Evolutionary conservation across 2,113 vertebrate species (phyloP).

Genomic region (Gymnobelideus leadbeateri): DNA sequence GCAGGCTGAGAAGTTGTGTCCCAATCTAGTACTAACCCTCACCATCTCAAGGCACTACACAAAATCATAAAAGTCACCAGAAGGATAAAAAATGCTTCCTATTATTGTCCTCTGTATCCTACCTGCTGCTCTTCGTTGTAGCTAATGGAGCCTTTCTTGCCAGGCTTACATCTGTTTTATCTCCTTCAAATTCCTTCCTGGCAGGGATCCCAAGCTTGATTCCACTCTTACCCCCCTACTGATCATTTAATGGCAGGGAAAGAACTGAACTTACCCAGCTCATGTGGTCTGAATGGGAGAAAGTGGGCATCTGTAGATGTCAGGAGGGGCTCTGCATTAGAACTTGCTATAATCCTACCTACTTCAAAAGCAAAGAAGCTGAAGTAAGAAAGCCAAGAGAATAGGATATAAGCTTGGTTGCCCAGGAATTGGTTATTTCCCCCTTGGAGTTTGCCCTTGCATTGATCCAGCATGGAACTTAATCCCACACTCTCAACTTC

Average conservation of each 20-base stretch:
- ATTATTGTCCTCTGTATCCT: neutral
- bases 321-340: neutral
- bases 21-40: neutral
- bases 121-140: neutral
- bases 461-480: neutral
- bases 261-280: neutral
- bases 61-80: neutral
- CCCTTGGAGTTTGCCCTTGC: neutral
- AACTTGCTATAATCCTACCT: neutral
- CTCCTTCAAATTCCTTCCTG: neutral
- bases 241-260: neutral
- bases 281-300: neutral
- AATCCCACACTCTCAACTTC: neutral
- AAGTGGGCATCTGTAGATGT: neutral
- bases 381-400: neutral
- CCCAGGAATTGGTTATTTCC: neutral
- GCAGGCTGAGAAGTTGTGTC: neutral
- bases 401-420: neutral
- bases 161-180: neutral
- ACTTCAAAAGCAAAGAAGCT: neutral
- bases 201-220: neutral
- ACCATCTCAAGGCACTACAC: neutral
- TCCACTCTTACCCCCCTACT: neutral
- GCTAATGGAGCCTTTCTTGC: too few species aligned
- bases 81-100: neutral